Evolutionary conservation across 2,888 invertebrate genomes (phyloP), one percentile per base, ranked within the genome.

Genomic region (Ichneumoninae sp.): DNA sequence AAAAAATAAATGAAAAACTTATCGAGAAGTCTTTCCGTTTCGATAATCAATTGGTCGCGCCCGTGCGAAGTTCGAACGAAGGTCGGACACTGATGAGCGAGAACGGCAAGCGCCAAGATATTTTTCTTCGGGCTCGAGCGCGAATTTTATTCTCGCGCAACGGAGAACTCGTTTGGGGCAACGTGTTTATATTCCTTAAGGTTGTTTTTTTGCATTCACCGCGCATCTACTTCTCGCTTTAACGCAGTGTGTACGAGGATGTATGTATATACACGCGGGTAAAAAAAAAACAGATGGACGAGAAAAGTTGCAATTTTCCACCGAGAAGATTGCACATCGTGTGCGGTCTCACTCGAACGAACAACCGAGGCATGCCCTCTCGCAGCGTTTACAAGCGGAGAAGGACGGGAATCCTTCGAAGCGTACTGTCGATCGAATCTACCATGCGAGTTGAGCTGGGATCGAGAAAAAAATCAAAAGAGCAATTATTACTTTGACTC

Each of bases 301-400:
- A 62, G 74, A 74, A 62, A 74, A 74, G 74, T 60, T 74, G 74
- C 62, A 74, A 74, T 74, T 74, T 74, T 74, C 74, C 44, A 44
- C 47, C 33, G 2, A 44, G 22, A 44, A 33, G 47, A 74, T 74
- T 74, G 47, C 30, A 62, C 62, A 47, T 74, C 54, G 60, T 60
- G 74, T 74, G 74, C 74, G 74, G 74, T 60, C 74, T 33, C 74
- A 26, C 62, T 62, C 60, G 62, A 74, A 74, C 30, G 74, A 62
- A 74, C 30, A 74, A 50, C 74, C 74, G 50, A 62, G 74, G 36
- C 66, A 62, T 60, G 47, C 30, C 60, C 30, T 62, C 6, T 19
- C 50, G 50, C 50, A 10, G 47, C 47, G 16, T 33, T 7, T 62
- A 33, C 30, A 44, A 13, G 47, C 19, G 33, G 13, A 30, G 60